These are phyloP conservation scores for Scophthalmus maximus DNA, from an alignment of 2,113 vertebrate species.

Conservation along the genomic window DNA sequence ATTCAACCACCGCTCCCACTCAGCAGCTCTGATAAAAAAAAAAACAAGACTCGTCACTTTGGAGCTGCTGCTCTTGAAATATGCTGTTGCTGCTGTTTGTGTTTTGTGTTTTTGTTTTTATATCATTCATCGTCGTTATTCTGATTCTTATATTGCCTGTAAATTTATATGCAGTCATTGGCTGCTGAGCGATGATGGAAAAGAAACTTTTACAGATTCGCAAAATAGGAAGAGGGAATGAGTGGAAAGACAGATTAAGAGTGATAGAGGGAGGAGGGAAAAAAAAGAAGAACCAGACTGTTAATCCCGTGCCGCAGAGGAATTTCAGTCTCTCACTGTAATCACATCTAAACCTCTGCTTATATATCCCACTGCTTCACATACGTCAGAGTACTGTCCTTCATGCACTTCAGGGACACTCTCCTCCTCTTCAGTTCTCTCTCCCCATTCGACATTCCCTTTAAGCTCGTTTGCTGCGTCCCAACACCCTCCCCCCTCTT, in stretches of 20 bases:
- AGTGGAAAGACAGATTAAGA: conserved; percentile 31
- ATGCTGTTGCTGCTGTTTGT: conserved; percentile 4
- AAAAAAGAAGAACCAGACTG: not conserved
- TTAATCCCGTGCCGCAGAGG: conserved; percentile 48
- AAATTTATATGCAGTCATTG: too few species aligned
- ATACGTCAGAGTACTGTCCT: not conserved
- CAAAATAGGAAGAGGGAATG: conserved; percentile 19
- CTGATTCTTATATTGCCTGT: conserved; percentile 11
- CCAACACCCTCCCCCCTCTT: conserved; percentile 30
- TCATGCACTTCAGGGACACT: not conserved
- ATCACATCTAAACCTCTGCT: conserved; percentile 48
- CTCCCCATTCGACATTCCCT: conserved; percentile 28
- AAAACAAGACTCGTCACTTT: conserved; percentile 21
- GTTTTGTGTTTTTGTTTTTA: conserved; percentile 5
- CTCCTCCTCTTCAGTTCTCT: not conserved
- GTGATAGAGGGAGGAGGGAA: conserved; percentile 21
- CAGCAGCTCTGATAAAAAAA: conserved; percentile 42
- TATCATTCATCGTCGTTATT: not conserved
- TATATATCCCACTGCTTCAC: not conserved
- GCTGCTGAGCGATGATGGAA: not conserved
- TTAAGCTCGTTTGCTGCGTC: conserved; percentile 22
- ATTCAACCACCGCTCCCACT: conserved; percentile 43
- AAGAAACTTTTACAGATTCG: not conserved
- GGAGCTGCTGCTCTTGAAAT: conserved; percentile 38
- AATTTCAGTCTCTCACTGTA: conserved; percentile 48